phyloP scores from a whole-genome alignment of 2,797 vertebrate species.

The Masticophis lateralis region DNA sequence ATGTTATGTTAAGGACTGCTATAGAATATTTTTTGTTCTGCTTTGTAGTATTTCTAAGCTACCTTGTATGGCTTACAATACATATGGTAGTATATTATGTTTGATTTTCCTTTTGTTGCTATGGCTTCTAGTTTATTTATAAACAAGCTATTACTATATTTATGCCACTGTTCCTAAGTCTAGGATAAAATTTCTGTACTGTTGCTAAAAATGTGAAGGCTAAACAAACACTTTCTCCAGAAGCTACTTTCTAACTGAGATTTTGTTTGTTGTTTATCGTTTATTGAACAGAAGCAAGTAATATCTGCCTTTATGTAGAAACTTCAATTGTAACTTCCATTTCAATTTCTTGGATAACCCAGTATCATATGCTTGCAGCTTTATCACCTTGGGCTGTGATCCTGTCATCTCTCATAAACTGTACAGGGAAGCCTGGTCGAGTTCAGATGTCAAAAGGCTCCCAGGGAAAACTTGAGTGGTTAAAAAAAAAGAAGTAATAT shows the following conservation, averaged over 20 bases:
- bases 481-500: background rate
- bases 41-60: background rate
- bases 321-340: slow-evolving; percentile 4
- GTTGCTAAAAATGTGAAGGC: background rate
- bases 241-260: background rate
- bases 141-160: background rate
- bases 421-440: background rate
- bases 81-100: background rate
- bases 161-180: background rate
- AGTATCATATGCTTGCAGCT: background rate
- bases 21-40: background rate
- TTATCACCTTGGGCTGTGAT: background rate
- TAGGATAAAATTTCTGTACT: background rate
- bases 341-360: slow-evolving; percentile 8
- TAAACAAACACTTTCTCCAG: background rate
- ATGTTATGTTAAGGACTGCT: background rate
- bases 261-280: too few relatives aligned
- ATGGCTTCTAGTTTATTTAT: background rate
- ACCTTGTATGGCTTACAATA: background rate
- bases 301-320: background rate
- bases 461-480: background rate
- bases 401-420: slow-evolving; percentile 24
- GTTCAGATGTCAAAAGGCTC: background rate
- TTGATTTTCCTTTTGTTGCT: background rate
- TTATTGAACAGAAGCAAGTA: background rate